Conservation (phyloP, 2,113 vertebrate species). For the Varanus komodoensis region DNA sequence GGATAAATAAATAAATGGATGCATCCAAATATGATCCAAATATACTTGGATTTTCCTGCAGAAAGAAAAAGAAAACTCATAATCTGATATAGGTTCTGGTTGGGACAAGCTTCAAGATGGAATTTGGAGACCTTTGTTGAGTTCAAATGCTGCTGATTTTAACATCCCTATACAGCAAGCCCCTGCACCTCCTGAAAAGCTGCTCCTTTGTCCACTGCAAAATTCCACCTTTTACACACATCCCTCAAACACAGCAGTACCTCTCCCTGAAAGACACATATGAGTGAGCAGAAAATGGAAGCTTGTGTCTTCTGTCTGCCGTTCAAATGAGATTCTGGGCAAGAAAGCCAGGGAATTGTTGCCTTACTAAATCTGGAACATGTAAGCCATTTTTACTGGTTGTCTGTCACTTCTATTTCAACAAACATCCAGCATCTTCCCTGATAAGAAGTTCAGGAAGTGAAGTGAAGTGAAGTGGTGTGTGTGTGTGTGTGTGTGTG, state of each 20-base stretch:
- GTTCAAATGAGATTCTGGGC: constrained; percentile 16
- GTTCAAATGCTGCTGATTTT: too few relatives aligned
- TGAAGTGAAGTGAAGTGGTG: not conserved
- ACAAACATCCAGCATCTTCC: constrained; percentile 42
- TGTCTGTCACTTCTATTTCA: constrained; percentile 45
- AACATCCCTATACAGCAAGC: too few relatives aligned
- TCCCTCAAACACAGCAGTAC: not conserved
- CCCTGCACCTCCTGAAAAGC: not conserved
- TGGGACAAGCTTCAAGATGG: too few relatives aligned
- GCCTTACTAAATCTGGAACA: constrained; percentile 40
- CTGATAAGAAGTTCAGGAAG: constrained; percentile 42
- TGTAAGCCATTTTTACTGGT: not conserved
- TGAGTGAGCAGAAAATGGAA: not conserved
- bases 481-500: too few relatives aligned
- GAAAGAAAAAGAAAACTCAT: too few relatives aligned
- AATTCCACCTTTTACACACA: not conserved
- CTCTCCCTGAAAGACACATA: not conserved
- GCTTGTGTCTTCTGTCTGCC: constrained; percentile 12
- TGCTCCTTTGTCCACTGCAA: not conserved
- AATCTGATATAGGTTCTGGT: too few relatives aligned
- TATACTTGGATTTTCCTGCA: too few relatives aligned
- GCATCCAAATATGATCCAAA: too few relatives aligned
- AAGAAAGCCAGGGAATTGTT: constrained; percentile 5
- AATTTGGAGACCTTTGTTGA: too few relatives aligned
- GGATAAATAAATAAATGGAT: too few relatives aligned